Percentiles rank a stretch among this genome's conserved stretches.
Evolutionary conservation across 2,888 invertebrate species (phyloP).

Genomic region (Eristalinus sepulchralis): DNA sequence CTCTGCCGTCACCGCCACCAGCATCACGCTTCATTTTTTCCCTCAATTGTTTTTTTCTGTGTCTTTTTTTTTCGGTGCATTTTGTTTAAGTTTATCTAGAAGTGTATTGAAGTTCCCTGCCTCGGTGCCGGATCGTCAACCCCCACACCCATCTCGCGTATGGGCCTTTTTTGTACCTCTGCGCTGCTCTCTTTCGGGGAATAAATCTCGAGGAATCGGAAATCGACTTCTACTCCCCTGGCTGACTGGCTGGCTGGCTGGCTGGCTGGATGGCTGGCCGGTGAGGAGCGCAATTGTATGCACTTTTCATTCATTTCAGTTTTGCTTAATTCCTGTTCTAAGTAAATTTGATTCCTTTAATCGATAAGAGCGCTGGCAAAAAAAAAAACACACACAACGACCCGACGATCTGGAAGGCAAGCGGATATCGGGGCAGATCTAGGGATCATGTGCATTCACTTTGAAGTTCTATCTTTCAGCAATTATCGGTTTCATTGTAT

Average conservation of each 20-base stretch:
- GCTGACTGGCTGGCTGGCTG: conserved; percentile 3
- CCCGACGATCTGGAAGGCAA: conserved; percentile 5
- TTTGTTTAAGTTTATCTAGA: neutral
- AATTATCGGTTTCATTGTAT: conserved; percentile 42
- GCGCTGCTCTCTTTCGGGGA: neutral
- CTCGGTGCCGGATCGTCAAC: neutral
- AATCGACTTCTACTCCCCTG: neutral
- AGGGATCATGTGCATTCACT: conserved; percentile 57
- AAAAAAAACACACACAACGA: neutral
- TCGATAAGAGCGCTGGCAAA: conserved; percentile 48
- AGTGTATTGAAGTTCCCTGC: neutral
- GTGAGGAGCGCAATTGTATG: conserved; percentile 28
- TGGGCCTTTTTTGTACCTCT: neutral
- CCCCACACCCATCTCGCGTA: neutral
- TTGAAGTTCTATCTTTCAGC: conserved; percentile 30
- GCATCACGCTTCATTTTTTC: conserved; percentile 40
- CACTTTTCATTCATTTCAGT: conserved; percentile 59
- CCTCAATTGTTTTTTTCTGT: conserved; percentile 25
- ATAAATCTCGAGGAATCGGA: conserved; percentile 54
- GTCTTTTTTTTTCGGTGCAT: neutral
- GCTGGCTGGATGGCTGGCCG: neutral
- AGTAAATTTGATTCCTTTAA: conserved; percentile 62
- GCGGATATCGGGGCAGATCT: conserved; percentile 57
- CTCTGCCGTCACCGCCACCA: conserved; percentile 20
- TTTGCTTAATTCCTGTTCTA: conserved; percentile 62